Evolutionary conservation across 2,888 invertebrate species (phyloP).

Genomic region (Drosophila tanythrix): DNA sequence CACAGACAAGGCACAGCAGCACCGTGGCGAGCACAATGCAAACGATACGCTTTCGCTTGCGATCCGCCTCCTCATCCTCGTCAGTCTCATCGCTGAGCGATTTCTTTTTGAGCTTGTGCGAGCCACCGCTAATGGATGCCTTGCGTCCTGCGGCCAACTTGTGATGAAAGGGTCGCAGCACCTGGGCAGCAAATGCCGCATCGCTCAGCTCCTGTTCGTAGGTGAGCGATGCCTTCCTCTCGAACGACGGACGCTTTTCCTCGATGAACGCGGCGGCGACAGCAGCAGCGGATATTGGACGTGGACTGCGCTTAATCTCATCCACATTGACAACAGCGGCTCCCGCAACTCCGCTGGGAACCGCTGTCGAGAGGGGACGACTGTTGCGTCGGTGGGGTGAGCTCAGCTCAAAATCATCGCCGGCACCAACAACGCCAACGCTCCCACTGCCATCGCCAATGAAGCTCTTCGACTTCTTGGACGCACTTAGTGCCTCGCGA

Average conservation of each 20-base stretch:
- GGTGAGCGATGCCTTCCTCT: slow-evolving; percentile 83
- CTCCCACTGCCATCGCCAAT: slow-evolving; percentile 82
- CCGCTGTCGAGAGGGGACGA: slow-evolving; percentile 82
- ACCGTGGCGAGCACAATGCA: slow-evolving; percentile 89
- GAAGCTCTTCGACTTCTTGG: slow-evolving; percentile 85
- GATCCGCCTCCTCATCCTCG: slow-evolving; percentile 87
- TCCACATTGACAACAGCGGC: slow-evolving; percentile 78
- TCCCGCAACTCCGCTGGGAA: slow-evolving; percentile 47
- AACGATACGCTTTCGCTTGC: slow-evolving; percentile 89
- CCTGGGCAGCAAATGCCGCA: slow-evolving; percentile 84
- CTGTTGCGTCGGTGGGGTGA: slow-evolving; percentile 85
- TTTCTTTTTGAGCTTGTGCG: slow-evolving; percentile 83
- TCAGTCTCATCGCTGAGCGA: slow-evolving; percentile 85
- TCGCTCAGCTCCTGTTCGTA: slow-evolving; percentile 84
- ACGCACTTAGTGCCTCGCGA: slow-evolving; percentile 83
- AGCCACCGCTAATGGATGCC: slow-evolving; percentile 78
- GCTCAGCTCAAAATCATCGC: slow-evolving; percentile 83
- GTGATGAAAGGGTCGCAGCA: slow-evolving; percentile 84
- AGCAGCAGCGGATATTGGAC: slow-evolving; percentile 82
- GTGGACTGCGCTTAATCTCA: slow-evolving; percentile 84
- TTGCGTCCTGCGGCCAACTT: slow-evolving; percentile 81
- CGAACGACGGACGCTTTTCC: slow-evolving; percentile 84
- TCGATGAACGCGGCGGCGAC: slow-evolving; percentile 83
- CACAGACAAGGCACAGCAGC: slow-evolving; percentile 90
- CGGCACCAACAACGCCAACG: slow-evolving; percentile 29